Conservation (phyloP, 2,888 invertebrate species). For the Tetanocera ferruginea region DNA sequence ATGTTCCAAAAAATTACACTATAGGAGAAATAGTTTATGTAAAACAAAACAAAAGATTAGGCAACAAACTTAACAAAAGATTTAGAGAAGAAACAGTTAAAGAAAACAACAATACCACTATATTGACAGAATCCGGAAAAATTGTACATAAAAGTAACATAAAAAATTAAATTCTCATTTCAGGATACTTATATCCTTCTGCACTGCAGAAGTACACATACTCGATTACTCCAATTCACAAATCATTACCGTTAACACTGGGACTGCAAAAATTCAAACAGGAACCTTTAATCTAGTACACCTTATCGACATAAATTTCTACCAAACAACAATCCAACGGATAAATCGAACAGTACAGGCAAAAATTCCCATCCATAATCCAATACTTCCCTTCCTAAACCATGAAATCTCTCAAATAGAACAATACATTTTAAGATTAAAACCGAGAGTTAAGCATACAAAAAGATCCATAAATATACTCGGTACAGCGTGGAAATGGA, state of each 20-base stretch:
- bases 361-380: neutral
- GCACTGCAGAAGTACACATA: constrained; percentile 37
- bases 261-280: constrained; percentile 37
- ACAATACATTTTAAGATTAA: constrained; percentile 12
- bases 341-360: neutral
- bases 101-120: constrained; percentile 1
- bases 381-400: constrained; percentile 9
- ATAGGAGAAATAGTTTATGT: constrained; percentile 43
- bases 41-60: constrained; percentile 42
- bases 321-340: constrained; percentile 6
- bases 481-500: constrained; percentile 38
- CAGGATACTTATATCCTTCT: neutral
- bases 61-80: constrained; percentile 38
- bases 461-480: constrained; percentile 15
- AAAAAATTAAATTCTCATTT: neutral
- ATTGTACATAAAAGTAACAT: constrained; percentile 8
- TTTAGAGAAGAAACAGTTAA: constrained; percentile 42
- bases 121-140: neutral
- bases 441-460: constrained; percentile 1
- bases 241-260: constrained; percentile 36
- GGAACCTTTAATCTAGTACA: constrained; percentile 43
- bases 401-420: constrained; percentile 10
- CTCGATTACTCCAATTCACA: constrained; percentile 43
- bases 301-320: constrained; percentile 31
- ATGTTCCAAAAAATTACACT: constrained; percentile 39